Conservation (phyloP, 2,113 vertebrate genomes). For the Ginglymostoma cirratum region DNA sequence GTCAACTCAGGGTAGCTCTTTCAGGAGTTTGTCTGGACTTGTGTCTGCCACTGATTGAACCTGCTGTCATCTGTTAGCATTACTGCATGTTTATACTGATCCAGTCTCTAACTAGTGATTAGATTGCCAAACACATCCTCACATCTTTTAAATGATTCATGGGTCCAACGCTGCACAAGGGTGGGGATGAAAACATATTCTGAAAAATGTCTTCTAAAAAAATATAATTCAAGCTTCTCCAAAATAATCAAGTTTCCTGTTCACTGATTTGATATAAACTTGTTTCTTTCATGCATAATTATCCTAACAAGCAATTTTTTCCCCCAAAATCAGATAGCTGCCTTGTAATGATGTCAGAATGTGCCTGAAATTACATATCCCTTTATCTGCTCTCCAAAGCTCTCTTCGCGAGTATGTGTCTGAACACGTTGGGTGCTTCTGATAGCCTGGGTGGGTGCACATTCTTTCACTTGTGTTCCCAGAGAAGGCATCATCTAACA, state of each 20-base stretch:
- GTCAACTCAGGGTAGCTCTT: neutral
- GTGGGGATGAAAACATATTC: neutral
- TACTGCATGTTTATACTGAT: neutral
- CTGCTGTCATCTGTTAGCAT: neutral
- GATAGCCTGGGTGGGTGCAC: neutral
- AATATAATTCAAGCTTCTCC: neutral
- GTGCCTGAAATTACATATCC: neutral
- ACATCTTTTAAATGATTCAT: neutral
- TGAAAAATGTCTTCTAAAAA: conserved; percentile 1
- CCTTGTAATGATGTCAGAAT: neutral
- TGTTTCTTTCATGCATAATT: neutral
- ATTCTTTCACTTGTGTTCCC: neutral
- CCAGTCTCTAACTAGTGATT: neutral
- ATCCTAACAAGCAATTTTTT: neutral
- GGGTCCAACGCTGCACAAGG: neutral
- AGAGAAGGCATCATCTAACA: neutral
- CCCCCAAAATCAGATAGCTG: neutral
- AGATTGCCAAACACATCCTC: neutral
- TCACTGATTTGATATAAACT: neutral
- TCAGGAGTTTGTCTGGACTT: conserved; percentile 32
- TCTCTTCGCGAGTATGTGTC: neutral
- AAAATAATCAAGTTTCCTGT: neutral
- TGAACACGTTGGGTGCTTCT: neutral
- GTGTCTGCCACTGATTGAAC: conserved; percentile 4
- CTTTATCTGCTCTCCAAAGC: neutral